Percentiles rank a stretch among this genome's conserved stretches.
These are phyloP conservation scores for Leucoma salicis DNA, from an alignment of 2,888 invertebrate species.

Conservation along the genomic window DNA sequence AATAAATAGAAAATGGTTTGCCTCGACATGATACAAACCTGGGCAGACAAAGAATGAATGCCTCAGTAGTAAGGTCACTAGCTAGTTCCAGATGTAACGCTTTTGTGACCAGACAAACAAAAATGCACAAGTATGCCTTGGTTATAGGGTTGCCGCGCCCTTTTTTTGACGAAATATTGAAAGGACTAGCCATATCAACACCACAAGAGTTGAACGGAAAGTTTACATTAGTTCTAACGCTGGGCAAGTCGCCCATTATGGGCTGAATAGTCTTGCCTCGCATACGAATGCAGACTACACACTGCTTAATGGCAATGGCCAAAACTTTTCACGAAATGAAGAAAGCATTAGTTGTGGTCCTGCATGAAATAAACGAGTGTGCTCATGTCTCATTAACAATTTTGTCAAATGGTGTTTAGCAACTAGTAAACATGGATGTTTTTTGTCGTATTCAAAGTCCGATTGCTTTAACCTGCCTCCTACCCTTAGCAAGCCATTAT, in stretches of 20 bases:
- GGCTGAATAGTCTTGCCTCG: too few relatives aligned
- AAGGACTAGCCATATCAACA: neutral
- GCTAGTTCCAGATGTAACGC: constrained; percentile 2
- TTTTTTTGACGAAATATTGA: neutral
- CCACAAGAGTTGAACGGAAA: neutral
- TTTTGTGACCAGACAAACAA: neutral
- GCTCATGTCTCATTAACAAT: too few relatives aligned
- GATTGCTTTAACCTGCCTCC: too few relatives aligned
- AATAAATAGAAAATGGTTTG: constrained; percentile 2
- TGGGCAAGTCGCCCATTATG: too few relatives aligned
- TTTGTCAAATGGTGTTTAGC: too few relatives aligned
- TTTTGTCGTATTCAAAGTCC: too few relatives aligned
- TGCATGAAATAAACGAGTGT: neutral
- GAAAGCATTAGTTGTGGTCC: neutral
- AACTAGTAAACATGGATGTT: too few relatives aligned
- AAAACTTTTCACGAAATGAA: neutral
- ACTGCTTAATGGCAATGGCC: neutral
- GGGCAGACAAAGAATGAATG: constrained; percentile 3
- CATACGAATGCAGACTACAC: too few relatives aligned
- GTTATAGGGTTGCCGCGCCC: neutral
- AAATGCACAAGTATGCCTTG: neutral
- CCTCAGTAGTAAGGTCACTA: constrained; percentile 2
- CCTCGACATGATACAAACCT: constrained; percentile 5
- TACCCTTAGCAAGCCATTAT: too few relatives aligned
- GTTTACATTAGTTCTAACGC: too few relatives aligned